phyloP scores from a whole-genome alignment of 2,113 vertebrate genomes.

The Serranochromis macrocephalus region DNA sequence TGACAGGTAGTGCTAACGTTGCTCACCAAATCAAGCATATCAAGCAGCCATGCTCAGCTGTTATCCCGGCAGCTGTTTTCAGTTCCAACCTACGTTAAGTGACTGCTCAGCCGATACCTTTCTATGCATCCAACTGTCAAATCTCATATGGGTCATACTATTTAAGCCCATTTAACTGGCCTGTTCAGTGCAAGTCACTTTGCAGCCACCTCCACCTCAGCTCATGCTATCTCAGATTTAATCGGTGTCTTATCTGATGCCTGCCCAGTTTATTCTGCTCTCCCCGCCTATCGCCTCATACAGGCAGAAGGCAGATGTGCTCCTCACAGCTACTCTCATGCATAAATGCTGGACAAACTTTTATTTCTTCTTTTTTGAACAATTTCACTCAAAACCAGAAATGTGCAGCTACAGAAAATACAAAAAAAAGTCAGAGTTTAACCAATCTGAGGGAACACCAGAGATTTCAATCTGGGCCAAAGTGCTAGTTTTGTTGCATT shows the following conservation, averaged over 20 bases:
- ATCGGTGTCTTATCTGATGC: neutral
- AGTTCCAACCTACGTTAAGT: neutral
- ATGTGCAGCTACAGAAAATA: neutral
- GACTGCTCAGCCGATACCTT: neutral
- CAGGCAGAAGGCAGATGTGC: neutral
- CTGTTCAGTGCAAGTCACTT: neutral
- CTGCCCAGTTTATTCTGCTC: neutral
- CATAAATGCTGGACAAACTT: neutral
- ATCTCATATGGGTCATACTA: neutral
- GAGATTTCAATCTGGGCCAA: neutral
- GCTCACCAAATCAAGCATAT: neutral
- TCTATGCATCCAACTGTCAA: neutral
- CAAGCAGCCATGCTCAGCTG: neutral
- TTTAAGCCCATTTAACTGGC: neutral
- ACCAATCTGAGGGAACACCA: neutral
- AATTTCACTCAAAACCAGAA: neutral
- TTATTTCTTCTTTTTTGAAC: neutral
- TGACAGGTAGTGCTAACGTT: neutral
- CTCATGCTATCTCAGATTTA: neutral
- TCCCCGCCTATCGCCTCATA: neutral
- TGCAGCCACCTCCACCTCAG: neutral
- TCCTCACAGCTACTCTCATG: neutral
- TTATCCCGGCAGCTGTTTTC: neutral
- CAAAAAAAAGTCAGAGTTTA: neutral
- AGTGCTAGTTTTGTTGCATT: neutral